A percentile compares a stretch with the other conserved stretches of the same genome.
These are phyloP conservation scores for Callorhinus ursinus DNA, from an alignment of 2,113 vertebrate genomes.

Conservation along the genomic window DNA sequence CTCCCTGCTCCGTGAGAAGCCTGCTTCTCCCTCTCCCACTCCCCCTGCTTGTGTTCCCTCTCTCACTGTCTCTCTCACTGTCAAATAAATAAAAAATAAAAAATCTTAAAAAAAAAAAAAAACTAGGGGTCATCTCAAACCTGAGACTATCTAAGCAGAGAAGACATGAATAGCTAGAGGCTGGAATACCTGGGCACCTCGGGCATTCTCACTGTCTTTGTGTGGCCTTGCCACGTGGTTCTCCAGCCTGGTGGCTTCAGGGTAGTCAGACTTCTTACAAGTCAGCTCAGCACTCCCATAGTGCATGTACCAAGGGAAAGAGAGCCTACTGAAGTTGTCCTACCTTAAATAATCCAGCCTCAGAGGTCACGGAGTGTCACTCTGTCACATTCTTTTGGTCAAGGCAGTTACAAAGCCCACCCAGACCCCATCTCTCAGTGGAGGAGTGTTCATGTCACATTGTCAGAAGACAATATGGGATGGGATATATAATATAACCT, in stretches of 20 bases:
- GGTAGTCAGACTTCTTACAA: neutral
- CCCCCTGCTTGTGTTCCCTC: too few relatives aligned
- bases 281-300: neutral
- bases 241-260: neutral
- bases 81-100: too few relatives aligned
- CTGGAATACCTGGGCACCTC: neutral
- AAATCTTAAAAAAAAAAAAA: neutral
- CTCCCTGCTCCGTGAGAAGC: too few relatives aligned
- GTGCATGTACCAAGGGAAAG: neutral
- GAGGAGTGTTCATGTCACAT: neutral
- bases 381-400: neutral
- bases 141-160: neutral
- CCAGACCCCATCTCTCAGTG: neutral
- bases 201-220: neutral
- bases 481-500: neutral
- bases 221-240: neutral
- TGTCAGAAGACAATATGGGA: neutral
- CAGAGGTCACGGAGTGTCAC: neutral
- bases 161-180: neutral
- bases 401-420: neutral
- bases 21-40: too few relatives aligned
- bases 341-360: neutral
- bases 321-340: neutral
- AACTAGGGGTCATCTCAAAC: neutral
- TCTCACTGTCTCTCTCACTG: too few relatives aligned